phyloP scores from a whole-genome alignment of 2,113 vertebrate genomes.

The Caranx melampygus region DNA sequence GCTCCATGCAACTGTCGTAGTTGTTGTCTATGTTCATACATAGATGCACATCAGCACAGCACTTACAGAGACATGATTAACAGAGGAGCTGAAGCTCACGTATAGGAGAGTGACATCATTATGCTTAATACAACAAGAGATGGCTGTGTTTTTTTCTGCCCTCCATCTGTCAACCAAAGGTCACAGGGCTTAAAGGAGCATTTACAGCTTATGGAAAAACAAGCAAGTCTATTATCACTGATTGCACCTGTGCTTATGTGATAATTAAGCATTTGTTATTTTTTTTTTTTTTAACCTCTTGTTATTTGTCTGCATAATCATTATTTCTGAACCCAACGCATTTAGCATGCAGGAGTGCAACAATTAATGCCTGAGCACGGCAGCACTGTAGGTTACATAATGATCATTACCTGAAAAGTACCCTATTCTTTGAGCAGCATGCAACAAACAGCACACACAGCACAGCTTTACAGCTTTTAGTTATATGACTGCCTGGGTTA shows the following conservation, averaged over 20 bases:
- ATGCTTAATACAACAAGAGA: slow-evolving; percentile 30
- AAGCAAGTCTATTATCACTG: slow-evolving; percentile 58
- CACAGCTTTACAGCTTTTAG: slow-evolving; percentile 42
- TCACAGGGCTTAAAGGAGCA: slow-evolving; percentile 52
- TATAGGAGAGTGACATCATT: slow-evolving; percentile 3
- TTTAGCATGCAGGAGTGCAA: slow-evolving; percentile 39
- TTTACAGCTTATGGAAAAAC: slow-evolving; percentile 53
- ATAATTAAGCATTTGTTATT: slow-evolving; percentile 53
- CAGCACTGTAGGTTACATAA: slow-evolving; percentile 52
- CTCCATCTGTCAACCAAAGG: slow-evolving; percentile 48
- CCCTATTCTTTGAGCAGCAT: slow-evolving; percentile 11
- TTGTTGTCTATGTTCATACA: background rate
- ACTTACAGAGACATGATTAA: slow-evolving; percentile 3
- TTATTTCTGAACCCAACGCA: slow-evolving; percentile 35
- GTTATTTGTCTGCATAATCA: slow-evolving; percentile 32
- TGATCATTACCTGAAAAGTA: slow-evolving; percentile 30
- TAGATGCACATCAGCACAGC: slow-evolving; percentile 4
- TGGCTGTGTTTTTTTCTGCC: slow-evolving; percentile 24
- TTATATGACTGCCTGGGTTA: slow-evolving; percentile 50
- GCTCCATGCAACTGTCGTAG: background rate
- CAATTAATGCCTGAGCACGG: slow-evolving; percentile 34
- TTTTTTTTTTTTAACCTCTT: slow-evolving; percentile 10
- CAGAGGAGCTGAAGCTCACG: background rate
- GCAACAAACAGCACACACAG: slow-evolving; percentile 33
- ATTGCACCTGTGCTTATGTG: slow-evolving; percentile 13